Base-by-base conservation (phyloP, 2,888 invertebrate species). In the Heliconius ismenius region DNA sequence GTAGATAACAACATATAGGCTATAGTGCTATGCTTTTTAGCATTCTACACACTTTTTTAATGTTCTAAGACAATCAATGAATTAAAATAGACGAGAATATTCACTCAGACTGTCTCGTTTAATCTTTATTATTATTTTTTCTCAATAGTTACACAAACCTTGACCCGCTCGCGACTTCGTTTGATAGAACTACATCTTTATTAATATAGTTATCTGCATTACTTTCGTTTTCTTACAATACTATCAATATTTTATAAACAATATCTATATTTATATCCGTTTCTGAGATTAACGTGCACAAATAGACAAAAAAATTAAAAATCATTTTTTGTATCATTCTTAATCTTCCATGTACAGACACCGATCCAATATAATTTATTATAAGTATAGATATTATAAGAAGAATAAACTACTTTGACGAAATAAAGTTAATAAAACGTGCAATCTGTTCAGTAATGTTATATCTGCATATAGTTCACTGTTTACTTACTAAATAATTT, bases 1-100 rank as follows among this genome's bases (percentile, higher is more conserved):
- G 68, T 76, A 73, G 73, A 76, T 76, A 43, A 49, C 73, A 43
- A 62, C 73, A 76, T 73, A 73, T 76, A 68, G 76, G 67, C 62
- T 73, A 67, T 76, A 73, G 73, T 73, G 76, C 67, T 49, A 67
- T 21, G 64, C 60, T 60, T 74, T 79, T 67, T 75, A 39, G 76
- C 39, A 18, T 10, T 36, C n/a, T 32, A 72, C 24, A 36, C 18
- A 24, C n/a, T 21, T n/a, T 36, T 36, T n/a, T 10, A 65, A n/a
- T 18, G 2, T 32, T 15, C 43, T 18, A 15, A 43, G 15, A 15
- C 6, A 43, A 15, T 15, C 15, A 54, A 21, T 54, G 9, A 54
- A 54, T 54, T 54, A 7, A 21, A 21, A 7, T 21, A 54, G 9
- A 54, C 32, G 21, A 64, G 21, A 32, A 64, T 18, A 9, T 7